Conservation (phyloP, 1,140 invertebrate species). For the Drosophila bocki region DNA sequence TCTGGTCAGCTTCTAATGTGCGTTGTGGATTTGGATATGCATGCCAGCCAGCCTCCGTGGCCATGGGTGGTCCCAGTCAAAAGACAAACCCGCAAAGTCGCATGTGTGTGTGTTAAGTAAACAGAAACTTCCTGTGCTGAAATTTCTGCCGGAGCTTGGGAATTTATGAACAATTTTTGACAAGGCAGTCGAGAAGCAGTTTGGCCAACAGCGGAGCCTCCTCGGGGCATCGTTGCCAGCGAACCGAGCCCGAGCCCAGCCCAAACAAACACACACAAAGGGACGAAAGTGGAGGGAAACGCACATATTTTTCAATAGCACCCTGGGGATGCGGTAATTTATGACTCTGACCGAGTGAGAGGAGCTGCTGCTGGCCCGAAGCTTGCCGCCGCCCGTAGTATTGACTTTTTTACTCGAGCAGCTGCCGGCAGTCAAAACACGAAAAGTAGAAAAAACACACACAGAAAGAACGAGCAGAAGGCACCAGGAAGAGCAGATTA, state of each 20-base stretch:
- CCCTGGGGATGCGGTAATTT: constrained; percentile 80
- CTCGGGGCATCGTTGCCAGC: constrained; percentile 57
- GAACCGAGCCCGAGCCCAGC: constrained; percentile 24
- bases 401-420: constrained; percentile 73
- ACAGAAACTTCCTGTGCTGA: constrained; percentile 78
- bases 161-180: constrained; percentile 82
- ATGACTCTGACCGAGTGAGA: constrained; percentile 78
- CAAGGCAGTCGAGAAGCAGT: constrained; percentile 55
- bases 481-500: constrained; percentile 48
- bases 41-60: constrained; percentile 18
- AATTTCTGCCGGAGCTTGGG: constrained; percentile 46
- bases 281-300: constrained; percentile 21
- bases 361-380: constrained; percentile 5
- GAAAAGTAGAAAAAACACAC: constrained; percentile 11
- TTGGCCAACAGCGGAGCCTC: constrained; percentile 53
- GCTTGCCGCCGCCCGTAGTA: constrained; percentile 35
- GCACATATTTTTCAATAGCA: constrained; percentile 73
- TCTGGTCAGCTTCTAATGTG: constrained; percentile 73
- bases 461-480: constrained; percentile 4
- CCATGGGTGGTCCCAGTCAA: constrained; percentile 54
- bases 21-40: constrained; percentile 70
- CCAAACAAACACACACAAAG: constrained; percentile 45
- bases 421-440: constrained; percentile 39
- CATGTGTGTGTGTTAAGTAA: constrained; percentile 60
- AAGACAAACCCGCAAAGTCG: constrained; percentile 46